Evolutionary conservation across 1,140 invertebrate genomes (phyloP).

Genomic region (Telenomus remus): DNA sequence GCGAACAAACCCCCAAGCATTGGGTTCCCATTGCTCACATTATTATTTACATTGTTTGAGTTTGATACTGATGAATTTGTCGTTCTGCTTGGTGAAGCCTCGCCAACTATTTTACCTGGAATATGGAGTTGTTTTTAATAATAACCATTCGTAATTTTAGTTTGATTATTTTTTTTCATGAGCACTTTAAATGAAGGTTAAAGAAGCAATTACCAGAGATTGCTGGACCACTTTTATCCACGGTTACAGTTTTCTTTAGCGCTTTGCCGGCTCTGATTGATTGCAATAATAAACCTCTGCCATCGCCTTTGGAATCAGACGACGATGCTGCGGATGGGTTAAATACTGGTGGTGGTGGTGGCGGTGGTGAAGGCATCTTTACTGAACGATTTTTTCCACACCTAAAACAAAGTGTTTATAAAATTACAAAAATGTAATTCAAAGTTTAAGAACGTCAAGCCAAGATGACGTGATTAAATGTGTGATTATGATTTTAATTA

Average conservation of each 20-base stretch:
- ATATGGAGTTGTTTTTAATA: constrained; percentile 7
- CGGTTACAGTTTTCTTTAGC: constrained; percentile 90
- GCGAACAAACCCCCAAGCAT: constrained; percentile 87
- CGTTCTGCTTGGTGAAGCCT: constrained; percentile 66
- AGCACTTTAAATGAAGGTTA: no score
- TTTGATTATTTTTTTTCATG: neutral
- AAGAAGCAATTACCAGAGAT: constrained; percentile 77
- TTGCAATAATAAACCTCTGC: constrained; percentile 82
- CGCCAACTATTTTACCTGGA: constrained; percentile 68
- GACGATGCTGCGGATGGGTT: constrained; percentile 66
- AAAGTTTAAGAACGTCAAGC: no score
- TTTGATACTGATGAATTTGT: constrained; percentile 50
- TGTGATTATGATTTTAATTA: no score
- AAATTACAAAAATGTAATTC: no score
- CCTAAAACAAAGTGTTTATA: no score
- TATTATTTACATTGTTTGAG: constrained; percentile 69
- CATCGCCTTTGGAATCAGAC: constrained; percentile 72
- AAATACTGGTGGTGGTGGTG: constrained; percentile 75
- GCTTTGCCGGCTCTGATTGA: constrained; percentile 88
- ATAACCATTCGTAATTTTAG: neutral
- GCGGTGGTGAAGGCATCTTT: constrained; percentile 79
- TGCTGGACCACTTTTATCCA: constrained; percentile 90
- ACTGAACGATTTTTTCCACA: constrained; percentile 18
- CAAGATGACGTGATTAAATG: no score
- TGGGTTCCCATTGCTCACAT: constrained; percentile 73